Evolutionary conservation across 2,888 invertebrate genomes (phyloP).

Genomic region (Galerucella nymphaeae): DNA sequence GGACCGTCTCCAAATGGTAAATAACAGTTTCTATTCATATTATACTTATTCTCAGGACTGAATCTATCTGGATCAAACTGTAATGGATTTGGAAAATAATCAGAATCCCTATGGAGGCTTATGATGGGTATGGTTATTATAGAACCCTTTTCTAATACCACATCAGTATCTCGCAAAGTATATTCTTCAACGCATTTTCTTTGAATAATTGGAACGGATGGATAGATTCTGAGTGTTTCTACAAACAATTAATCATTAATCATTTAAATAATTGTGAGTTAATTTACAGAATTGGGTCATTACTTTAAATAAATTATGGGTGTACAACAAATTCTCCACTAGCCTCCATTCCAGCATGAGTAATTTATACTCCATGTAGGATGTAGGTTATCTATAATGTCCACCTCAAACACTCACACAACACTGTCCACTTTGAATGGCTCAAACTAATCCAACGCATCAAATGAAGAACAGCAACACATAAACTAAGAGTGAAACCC

Average conservation of each 20-base stretch:
- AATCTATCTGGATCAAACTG: conserved; percentile 53
- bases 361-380: too few relatives aligned
- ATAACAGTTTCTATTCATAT: conserved; percentile 42
- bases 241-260: not conserved
- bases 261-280: not conserved
- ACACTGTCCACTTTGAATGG: too few relatives aligned
- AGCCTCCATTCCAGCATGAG: too few relatives aligned
- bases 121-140: conserved; percentile 45
- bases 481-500: too few relatives aligned
- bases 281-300: not conserved
- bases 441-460: too few relatives aligned
- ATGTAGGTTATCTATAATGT: too few relatives aligned
- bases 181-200: conserved; percentile 51
- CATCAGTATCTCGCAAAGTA: conserved; percentile 45
- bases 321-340: too few relatives aligned
- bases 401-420: too few relatives aligned
- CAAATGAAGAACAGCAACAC: too few relatives aligned
- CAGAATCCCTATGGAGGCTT: conserved; percentile 48
- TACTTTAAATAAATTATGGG: too few relatives aligned
- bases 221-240: conserved; percentile 50
- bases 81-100: conserved; percentile 49
- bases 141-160: conserved; percentile 50
- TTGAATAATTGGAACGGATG: conserved; percentile 44
- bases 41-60: conserved; percentile 43
- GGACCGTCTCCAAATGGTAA: conserved; percentile 54